Evolutionary conservation across 2,113 vertebrate genomes (phyloP).

Genomic region (Anolis carolinensis): DNA sequence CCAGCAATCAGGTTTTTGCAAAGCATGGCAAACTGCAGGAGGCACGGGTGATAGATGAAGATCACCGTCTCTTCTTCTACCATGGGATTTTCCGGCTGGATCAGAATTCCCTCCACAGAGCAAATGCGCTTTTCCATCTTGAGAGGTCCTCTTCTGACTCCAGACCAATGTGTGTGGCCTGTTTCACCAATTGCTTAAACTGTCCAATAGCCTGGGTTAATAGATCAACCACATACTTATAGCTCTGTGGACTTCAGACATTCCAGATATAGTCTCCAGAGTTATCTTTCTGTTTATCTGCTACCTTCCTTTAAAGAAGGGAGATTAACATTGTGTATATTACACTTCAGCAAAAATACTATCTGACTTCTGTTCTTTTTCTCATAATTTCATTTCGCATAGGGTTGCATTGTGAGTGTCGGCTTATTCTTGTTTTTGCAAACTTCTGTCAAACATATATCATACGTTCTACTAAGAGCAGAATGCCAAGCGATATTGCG

Average conservation of each 20-base stretch:
- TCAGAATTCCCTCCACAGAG: neutral
- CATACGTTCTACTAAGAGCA: too few species aligned
- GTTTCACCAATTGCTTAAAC: neutral
- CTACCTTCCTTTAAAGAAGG: neutral
- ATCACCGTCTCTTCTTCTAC: too few species aligned
- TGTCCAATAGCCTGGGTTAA: neutral
- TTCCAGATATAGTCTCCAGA: neutral
- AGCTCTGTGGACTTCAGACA: neutral
- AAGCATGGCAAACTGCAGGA: neutral
- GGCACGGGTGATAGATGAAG: neutral
- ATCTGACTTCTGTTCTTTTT: neutral
- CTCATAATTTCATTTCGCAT: neutral
- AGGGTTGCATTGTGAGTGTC: too few species aligned
- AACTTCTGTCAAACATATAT: neutral
- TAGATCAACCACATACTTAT: neutral
- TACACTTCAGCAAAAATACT: conserved; percentile 1
- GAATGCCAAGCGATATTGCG: neutral
- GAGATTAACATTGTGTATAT: neutral
- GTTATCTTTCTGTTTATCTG: neutral
- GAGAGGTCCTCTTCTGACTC: neutral
- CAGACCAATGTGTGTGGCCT: neutral
- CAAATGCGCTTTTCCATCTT: too few species aligned
- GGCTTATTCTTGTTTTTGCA: neutral
- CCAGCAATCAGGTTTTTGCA: neutral
- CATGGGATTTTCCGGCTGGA: neutral